Evolutionary conservation across 64 coral and sea anemone species (phyloP).

Genomic region (Montipora cactus): DNA sequence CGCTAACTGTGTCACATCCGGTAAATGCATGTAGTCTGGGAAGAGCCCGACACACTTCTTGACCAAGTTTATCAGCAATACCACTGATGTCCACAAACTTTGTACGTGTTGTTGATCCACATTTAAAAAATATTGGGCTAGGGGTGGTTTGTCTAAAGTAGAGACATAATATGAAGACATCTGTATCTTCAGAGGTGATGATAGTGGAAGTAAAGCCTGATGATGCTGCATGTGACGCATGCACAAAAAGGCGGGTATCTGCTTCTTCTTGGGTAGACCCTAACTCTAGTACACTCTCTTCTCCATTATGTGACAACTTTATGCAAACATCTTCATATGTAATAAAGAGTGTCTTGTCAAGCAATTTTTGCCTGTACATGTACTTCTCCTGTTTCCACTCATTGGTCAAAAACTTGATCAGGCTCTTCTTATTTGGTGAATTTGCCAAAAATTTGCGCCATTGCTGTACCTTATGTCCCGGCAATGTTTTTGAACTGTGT

Average conservation of each 20-base stretch:
- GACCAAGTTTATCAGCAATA: too few species aligned
- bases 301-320: not conserved
- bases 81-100: too few species aligned
- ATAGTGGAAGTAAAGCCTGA: too few species aligned
- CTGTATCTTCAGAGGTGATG: too few species aligned
- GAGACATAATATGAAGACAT: too few species aligned
- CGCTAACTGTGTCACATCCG: too few species aligned
- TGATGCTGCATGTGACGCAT: conserved; percentile 23
- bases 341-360: conserved; percentile 14
- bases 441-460: conserved; percentile 41
- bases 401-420: conserved; percentile 28
- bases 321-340: not conserved
- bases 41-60: too few species aligned
- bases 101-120: too few species aligned
- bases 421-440: not conserved
- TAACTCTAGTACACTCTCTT: not conserved
- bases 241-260: conserved; percentile 20
- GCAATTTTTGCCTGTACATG: not conserved
- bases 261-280: conserved; percentile 20
- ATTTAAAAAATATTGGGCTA: too few species aligned
- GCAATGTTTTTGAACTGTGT: conserved; percentile 10
- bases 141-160: too few species aligned
- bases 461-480: conserved; percentile 8
- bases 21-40: too few species aligned
- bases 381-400: conserved; percentile 11